Conservation (phyloP, 1,140 invertebrate species). For the Colletes latitarsis region DNA sequence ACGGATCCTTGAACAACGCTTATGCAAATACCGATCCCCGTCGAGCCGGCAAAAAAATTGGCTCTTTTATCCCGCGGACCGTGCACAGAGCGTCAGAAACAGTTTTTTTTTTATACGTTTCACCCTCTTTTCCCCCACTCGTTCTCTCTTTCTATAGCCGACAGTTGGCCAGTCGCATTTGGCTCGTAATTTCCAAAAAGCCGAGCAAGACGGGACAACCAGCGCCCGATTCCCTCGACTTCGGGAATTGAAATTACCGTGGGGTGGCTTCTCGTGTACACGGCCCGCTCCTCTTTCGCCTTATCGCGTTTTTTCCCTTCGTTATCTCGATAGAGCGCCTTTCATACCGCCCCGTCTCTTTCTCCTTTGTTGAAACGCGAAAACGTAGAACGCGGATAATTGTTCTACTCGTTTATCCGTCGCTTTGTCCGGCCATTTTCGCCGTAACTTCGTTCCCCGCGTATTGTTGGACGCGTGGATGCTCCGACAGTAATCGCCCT, state of each 20-base stretch:
- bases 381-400: conserved; percentile 41
- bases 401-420: background rate
- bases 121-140: conserved; percentile 22
- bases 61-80: conserved; percentile 60
- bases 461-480: background rate
- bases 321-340: conserved; percentile 55
- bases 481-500: conserved; percentile 31
- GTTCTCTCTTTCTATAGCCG: conserved; percentile 21
- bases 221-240: conserved; percentile 17
- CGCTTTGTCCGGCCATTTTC: background rate
- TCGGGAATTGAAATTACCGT: conserved; percentile 51
- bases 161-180: conserved; percentile 73
- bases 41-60: conserved; percentile 52
- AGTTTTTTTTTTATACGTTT: conserved; percentile 54
- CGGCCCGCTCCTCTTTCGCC: conserved; percentile 23
- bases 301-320: conserved; percentile 54
- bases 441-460: conserved; percentile 19
- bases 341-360: conserved; percentile 37
- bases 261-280: conserved; percentile 14
- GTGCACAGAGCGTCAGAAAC: conserved; percentile 44
- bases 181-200: conserved; percentile 75
- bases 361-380: conserved; percentile 45
- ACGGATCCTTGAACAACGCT: conserved; percentile 68
- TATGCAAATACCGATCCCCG: conserved; percentile 77
- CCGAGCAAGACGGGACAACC: conserved; percentile 57